Evolutionary conservation across 2,797 vertebrate genomes (phyloP).

Genomic region (Cheirogaleus major): DNA sequence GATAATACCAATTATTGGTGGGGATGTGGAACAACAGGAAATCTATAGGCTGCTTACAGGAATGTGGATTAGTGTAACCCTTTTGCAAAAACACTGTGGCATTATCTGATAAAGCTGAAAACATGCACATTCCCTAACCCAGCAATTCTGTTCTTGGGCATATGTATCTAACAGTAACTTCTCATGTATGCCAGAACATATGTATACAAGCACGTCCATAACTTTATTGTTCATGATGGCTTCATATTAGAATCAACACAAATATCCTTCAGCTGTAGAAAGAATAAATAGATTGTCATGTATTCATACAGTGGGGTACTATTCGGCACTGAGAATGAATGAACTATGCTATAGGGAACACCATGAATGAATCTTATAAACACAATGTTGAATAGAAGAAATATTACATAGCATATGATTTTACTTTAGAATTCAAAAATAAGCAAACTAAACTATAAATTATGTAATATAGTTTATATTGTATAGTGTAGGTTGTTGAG

Average conservation of each 20-base stretch:
- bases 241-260: neutral
- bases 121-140: neutral
- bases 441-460: neutral
- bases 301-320: neutral
- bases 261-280: neutral
- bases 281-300: neutral
- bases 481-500: neutral
- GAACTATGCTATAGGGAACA: neutral
- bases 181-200: neutral
- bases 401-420: neutral
- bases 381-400: neutral
- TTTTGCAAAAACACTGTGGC: neutral
- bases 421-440: slow-evolving; percentile 21
- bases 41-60: neutral
- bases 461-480: neutral
- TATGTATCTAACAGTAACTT: neutral
- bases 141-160: neutral
- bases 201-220: neutral
- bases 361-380: neutral
- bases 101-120: neutral
- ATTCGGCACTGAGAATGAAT: neutral
- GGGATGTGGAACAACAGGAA: neutral
- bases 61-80: neutral
- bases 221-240: neutral
- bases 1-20: neutral